Conservation (phyloP, 2,888 invertebrate species). For the Cantharis rustica region DNA sequence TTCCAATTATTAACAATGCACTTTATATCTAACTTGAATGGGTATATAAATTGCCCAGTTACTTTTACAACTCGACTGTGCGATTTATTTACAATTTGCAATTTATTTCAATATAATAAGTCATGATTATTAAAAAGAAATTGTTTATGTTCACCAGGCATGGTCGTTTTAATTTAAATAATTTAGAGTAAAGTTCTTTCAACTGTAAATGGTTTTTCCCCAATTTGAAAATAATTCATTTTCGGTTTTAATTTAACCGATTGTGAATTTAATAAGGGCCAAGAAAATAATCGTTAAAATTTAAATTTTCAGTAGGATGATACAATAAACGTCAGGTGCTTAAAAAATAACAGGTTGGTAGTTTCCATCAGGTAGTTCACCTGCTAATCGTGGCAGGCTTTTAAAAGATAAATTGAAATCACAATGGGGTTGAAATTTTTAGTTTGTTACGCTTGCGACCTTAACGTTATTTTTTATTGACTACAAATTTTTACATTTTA, state of each 20-base stretch:
- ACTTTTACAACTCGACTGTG: neutral
- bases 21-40: neutral
- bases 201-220: neutral
- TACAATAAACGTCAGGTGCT: slow-evolving; percentile 36
- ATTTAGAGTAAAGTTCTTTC: neutral
- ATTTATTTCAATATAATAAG: neutral
- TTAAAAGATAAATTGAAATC: slow-evolving; percentile 33
- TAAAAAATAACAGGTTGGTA: slow-evolving; percentile 30
- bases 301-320: neutral
- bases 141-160: neutral
- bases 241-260: neutral
- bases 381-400: slow-evolving; percentile 44
- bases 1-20: neutral
- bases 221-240: neutral
- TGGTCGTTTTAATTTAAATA: neutral
- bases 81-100: neutral
- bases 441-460: neutral
- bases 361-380: slow-evolving; percentile 43
- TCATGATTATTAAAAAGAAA: neutral
- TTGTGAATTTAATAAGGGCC: neutral
- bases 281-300: neutral
- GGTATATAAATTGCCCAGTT: neutral
- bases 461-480: neutral
- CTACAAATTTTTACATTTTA: neutral
- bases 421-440: slow-evolving; percentile 32